A percentile compares a stretch with the other conserved stretches of the same genome.
phyloP scores from a whole-genome alignment of 2,888 invertebrate genomes.

The Dicranocentrus wangi region DNA sequence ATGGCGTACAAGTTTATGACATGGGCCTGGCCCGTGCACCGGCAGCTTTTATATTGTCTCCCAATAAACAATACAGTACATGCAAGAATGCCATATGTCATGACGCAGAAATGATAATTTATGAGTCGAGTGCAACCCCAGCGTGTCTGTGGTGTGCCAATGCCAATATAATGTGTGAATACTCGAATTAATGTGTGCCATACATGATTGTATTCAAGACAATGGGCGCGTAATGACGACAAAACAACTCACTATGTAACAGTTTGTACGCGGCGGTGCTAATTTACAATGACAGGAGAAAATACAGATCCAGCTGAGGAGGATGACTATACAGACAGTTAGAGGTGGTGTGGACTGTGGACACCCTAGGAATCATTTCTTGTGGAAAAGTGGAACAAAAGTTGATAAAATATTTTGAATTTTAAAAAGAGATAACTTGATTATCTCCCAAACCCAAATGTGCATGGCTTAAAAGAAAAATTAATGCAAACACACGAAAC shows the following conservation, averaged over 20 bases:
- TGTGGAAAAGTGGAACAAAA: conserved; percentile 15
- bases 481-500: too few species aligned
- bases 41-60: too few species aligned
- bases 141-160: conserved; percentile 13
- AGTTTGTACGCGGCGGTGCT: not conserved
- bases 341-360: too few species aligned
- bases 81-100: too few species aligned
- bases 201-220: too few species aligned
- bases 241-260: not conserved
- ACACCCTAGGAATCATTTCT: too few species aligned
- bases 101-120: conserved; percentile 14
- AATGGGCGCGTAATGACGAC: conserved; percentile 24
- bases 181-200: too few species aligned
- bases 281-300: conserved; percentile 25
- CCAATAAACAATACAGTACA: too few species aligned
- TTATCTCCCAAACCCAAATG: too few species aligned
- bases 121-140: conserved; percentile 22
- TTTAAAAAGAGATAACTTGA: not conserved
- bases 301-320: conserved; percentile 15
- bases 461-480: too few species aligned
- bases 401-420: not conserved
- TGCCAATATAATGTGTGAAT: conserved; percentile 32
- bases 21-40: too few species aligned
- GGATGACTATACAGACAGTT: conserved; percentile 1
- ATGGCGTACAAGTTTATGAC: not conserved